phyloP scores from a whole-genome alignment of 2,113 vertebrate species.

The Glareola pratincola region DNA sequence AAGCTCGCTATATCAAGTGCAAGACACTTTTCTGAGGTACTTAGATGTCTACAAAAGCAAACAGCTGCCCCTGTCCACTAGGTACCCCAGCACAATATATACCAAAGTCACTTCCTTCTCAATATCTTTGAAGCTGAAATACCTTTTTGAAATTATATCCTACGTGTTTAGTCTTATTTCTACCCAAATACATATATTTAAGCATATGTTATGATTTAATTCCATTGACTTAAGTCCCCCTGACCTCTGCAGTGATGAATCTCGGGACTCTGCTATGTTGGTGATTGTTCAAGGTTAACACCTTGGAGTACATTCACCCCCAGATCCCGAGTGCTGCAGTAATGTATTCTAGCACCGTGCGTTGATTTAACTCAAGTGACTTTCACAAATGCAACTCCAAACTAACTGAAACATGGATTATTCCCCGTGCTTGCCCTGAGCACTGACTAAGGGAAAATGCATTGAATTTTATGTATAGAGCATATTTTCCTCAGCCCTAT shows the following conservation, averaged over 20 bases:
- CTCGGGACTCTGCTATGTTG: neutral
- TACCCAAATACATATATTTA: neutral
- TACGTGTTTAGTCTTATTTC: neutral
- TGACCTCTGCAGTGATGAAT: neutral
- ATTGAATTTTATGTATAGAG: neutral
- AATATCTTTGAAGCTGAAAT: neutral
- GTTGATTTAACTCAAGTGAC: neutral
- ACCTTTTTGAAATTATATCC: neutral
- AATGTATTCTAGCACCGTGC: neutral
- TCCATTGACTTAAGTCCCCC: neutral
- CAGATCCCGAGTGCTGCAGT: neutral
- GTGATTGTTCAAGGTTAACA: neutral
- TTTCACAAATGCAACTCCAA: neutral
- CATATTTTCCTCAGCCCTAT: neutral
- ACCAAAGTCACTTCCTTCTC: neutral
- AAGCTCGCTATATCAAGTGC: neutral
- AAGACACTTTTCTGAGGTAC: neutral
- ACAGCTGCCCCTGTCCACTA: neutral
- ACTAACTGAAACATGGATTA: neutral
- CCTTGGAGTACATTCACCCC: neutral
- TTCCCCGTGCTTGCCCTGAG: neutral
- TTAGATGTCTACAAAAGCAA: neutral
- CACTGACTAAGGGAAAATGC: neutral
- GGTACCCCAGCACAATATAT: neutral
- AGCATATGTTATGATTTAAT: neutral